These are phyloP conservation scores for Drosophila pruinosa DNA, from an alignment of 1,140 invertebrate genomes.

Conservation along the genomic window DNA sequence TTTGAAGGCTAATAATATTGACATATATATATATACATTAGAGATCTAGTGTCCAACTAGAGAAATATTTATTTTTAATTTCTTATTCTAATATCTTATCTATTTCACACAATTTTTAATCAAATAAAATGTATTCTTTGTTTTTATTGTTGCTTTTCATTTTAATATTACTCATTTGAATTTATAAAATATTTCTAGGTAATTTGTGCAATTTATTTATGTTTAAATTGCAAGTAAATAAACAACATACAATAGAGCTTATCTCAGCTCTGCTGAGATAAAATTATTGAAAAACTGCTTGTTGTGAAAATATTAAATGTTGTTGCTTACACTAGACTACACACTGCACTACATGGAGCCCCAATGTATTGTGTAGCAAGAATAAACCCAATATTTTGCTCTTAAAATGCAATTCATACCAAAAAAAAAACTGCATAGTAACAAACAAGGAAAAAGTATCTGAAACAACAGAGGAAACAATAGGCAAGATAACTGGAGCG, in stretches of 20 bases:
- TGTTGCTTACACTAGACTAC: neutral
- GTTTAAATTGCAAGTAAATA: no score
- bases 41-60: neutral
- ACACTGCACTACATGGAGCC: neutral
- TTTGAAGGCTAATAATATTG: neutral
- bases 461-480: neutral
- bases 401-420: slow-evolving; percentile 8
- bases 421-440: neutral
- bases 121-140: no score
- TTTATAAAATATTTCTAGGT: no score
- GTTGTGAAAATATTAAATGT: neutral
- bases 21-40: neutral
- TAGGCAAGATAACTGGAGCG: no score
- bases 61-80: neutral
- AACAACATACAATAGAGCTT: no score
- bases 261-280: no score
- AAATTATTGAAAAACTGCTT: neutral
- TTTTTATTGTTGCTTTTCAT: no score
- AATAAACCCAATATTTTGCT: slow-evolving; percentile 19
- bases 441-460: neutral
- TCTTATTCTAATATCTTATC: neutral
- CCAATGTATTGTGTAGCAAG: neutral
- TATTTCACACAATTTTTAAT: no score
- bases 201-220: no score
- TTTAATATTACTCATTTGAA: no score